Conservation (phyloP, 2,797 vertebrate genomes). For the Protosalanx chinensis region DNA sequence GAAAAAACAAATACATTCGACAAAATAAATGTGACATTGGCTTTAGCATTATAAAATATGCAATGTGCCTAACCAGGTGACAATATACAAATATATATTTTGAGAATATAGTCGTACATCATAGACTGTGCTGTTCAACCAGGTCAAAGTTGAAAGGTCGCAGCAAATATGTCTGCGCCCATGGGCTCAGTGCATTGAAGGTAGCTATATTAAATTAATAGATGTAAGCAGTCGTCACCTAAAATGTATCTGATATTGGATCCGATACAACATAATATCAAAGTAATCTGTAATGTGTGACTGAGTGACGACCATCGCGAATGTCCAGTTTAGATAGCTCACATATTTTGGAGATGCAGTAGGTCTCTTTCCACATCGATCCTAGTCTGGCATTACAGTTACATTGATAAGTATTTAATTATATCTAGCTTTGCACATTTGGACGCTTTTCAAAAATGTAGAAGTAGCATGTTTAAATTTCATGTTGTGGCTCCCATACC, state of each 20-base stretch:
- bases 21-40: constrained; percentile 7
- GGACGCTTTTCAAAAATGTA: neutral
- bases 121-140: constrained; percentile 21
- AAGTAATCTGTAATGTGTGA: neutral
- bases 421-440: neutral
- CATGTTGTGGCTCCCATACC: too few species aligned
- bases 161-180: constrained; percentile 17
- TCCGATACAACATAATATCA: neutral
- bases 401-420: neutral
- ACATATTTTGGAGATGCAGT: neutral
- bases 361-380: neutral
- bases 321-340: neutral
- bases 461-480: neutral
- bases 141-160: constrained; percentile 38
- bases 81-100: neutral
- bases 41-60: neutral
- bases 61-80: neutral
- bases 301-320: neutral
- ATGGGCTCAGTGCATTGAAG: neutral
- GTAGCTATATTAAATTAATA: neutral
- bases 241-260: neutral
- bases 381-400: neutral
- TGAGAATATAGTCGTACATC: neutral
- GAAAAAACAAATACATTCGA: neutral
- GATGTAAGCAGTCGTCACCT: neutral